These are phyloP conservation scores for Ascidia mentula DNA, from an alignment of 23 tunicate genomes.

Conservation along the genomic window DNA sequence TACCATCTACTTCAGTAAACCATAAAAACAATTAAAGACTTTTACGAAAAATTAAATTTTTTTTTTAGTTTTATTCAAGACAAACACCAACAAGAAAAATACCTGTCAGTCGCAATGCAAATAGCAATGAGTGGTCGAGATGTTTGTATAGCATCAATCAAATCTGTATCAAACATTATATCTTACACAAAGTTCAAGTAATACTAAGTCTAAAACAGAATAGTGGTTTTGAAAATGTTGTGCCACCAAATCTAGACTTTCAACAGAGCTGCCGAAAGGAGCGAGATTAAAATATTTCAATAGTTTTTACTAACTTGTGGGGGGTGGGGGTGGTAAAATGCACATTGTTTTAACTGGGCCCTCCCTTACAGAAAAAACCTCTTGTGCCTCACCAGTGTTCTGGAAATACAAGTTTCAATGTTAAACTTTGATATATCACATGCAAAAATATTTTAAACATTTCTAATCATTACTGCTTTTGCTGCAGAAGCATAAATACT, in stretches of 20 bases:
- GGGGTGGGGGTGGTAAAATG: constrained; percentile 66
- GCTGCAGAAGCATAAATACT: too few relatives aligned
- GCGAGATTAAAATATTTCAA: neutral
- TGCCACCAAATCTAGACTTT: neutral
- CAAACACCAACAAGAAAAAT: neutral
- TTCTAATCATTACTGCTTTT: too few relatives aligned
- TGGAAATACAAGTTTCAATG: constrained; percentile 17
- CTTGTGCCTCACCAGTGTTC: constrained; percentile 73
- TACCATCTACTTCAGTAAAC: too few relatives aligned
- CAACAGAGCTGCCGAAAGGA: too few relatives aligned
- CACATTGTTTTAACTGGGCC: constrained; percentile 85
- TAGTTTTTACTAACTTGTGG: constrained; percentile 41
- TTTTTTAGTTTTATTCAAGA: too few relatives aligned
- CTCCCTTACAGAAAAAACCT: constrained; percentile 63
- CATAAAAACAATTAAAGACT: too few relatives aligned
- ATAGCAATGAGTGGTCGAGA: constrained; percentile 73
- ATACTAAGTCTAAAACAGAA: too few relatives aligned
- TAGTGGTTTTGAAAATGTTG: too few relatives aligned
- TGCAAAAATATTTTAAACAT: too few relatives aligned
- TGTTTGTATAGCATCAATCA: constrained; percentile 23
- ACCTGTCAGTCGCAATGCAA: constrained; percentile 83
- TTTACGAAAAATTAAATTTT: too few relatives aligned
- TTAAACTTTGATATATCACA: too few relatives aligned
- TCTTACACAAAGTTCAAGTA: neutral
- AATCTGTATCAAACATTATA: constrained; percentile 14